These are phyloP conservation scores for Phalacrocorax aristotelis DNA, from an alignment of 2,113 vertebrate genomes.

Conservation along the genomic window DNA sequence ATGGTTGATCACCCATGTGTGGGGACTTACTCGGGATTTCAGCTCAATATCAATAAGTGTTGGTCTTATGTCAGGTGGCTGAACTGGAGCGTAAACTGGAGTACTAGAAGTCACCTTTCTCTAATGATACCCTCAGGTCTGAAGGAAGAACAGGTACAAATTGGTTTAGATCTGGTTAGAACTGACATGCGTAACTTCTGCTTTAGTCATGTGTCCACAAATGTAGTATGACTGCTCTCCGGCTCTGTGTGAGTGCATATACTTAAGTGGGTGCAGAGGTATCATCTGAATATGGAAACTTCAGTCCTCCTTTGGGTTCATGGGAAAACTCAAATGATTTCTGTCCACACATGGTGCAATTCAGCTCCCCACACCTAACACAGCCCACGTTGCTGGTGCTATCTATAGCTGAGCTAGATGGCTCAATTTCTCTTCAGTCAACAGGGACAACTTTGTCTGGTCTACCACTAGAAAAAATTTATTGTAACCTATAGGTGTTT, in stretches of 20 bases:
- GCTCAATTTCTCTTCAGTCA: neutral
- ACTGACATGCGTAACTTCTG: neutral
- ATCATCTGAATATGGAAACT: neutral
- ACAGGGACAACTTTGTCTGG: neutral
- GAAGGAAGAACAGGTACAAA: neutral
- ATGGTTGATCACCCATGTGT: neutral
- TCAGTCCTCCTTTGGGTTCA: neutral
- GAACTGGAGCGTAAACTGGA: neutral
- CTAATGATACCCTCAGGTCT: neutral
- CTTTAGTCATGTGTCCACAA: neutral
- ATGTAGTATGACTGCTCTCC: neutral
- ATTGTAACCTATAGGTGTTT: neutral
- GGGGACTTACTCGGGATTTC: neutral
- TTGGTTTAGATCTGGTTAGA: neutral
- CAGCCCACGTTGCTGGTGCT: neutral
- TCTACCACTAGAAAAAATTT: neutral
- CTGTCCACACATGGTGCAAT: neutral
- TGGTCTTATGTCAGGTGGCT: neutral
- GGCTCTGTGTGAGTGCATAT: neutral
- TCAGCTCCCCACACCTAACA: neutral
- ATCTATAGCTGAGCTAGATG: neutral
- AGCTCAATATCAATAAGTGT: neutral
- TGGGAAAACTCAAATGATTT: neutral
- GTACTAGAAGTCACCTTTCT: neutral
- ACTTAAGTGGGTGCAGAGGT: neutral